phyloP scores from a whole-genome alignment of 2,797 vertebrate species.

The Erethizon dorsatum region DNA sequence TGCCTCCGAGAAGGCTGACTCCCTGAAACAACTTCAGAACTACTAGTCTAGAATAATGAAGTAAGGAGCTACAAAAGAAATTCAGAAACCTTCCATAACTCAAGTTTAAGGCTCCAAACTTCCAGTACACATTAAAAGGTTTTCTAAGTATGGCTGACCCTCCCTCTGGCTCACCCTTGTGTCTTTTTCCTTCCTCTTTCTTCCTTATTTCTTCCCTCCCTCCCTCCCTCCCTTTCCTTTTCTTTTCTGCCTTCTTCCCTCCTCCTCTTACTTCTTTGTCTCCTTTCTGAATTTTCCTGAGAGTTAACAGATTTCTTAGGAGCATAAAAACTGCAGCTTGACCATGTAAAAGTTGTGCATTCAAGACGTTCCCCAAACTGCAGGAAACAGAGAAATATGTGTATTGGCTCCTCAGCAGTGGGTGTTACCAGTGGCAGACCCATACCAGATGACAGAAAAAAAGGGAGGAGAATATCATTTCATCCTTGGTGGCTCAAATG shows the following conservation, averaged over 20 bases:
- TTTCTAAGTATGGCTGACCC: neutral
- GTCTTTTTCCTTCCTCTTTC: neutral
- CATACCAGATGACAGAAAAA: neutral
- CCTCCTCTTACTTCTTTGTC: neutral
- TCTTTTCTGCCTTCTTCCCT: neutral
- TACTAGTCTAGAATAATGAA: neutral
- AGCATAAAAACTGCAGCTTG: neutral
- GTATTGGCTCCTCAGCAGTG: neutral
- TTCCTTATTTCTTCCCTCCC: neutral
- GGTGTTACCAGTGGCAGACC: neutral
- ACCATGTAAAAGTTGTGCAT: neutral
- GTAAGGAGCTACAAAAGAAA: neutral
- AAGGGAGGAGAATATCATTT: neutral
- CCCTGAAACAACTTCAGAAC: neutral
- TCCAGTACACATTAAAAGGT: neutral
- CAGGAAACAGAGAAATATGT: neutral
- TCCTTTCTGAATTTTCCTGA: conserved; percentile 44
- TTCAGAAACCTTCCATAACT: neutral
- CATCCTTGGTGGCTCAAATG: neutral
- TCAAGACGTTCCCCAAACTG: neutral
- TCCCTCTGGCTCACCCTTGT: neutral
- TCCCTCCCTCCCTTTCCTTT: neutral
- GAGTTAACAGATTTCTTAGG: neutral
- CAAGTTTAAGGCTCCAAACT: neutral
- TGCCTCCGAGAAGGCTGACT: neutral